Percentiles rank a stretch among this genome's conserved stretches.
Conservation (phyloP, 2,888 invertebrate genomes). For the Melitaea athalia region DNA sequence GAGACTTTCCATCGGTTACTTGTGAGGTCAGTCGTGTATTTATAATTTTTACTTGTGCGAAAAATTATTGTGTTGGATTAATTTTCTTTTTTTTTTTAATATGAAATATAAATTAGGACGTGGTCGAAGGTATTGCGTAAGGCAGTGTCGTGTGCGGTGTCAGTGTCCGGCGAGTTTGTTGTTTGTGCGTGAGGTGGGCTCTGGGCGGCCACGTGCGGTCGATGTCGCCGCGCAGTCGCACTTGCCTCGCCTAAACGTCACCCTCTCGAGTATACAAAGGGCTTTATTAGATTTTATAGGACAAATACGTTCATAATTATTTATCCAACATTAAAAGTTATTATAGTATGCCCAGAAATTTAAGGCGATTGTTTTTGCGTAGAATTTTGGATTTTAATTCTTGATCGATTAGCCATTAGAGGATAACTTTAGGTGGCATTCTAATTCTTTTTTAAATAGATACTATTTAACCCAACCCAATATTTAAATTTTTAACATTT, state of each 20-base stretch:
- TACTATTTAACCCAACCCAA: too few relatives aligned
- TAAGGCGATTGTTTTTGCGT: too few relatives aligned
- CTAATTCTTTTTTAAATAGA: too few relatives aligned
- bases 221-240: conserved; percentile 69
- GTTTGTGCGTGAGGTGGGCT: conserved; percentile 46
- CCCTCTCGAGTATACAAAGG: conserved; percentile 36
- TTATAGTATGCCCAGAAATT: not conserved
- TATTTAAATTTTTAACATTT: too few relatives aligned
- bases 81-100: not conserved
- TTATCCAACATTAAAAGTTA: conserved; percentile 22
- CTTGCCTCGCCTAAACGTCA: conserved; percentile 55
- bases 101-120: conserved; percentile 8
- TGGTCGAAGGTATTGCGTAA: conserved; percentile 21
- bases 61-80: too few relatives aligned
- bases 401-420: too few relatives aligned
- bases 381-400: too few relatives aligned
- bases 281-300: conserved; percentile 18
- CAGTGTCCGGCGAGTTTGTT: conserved; percentile 42
- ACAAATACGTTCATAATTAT: conserved; percentile 26
- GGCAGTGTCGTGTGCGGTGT: conserved; percentile 35
- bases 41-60: too few relatives aligned
- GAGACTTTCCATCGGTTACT: conserved; percentile 15
- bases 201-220: conserved; percentile 65
- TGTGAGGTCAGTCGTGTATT: conserved; percentile 31
- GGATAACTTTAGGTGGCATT: too few relatives aligned